Base-by-base conservation (phyloP, 2,113 vertebrate species). In the Elachura formosa region DNA sequence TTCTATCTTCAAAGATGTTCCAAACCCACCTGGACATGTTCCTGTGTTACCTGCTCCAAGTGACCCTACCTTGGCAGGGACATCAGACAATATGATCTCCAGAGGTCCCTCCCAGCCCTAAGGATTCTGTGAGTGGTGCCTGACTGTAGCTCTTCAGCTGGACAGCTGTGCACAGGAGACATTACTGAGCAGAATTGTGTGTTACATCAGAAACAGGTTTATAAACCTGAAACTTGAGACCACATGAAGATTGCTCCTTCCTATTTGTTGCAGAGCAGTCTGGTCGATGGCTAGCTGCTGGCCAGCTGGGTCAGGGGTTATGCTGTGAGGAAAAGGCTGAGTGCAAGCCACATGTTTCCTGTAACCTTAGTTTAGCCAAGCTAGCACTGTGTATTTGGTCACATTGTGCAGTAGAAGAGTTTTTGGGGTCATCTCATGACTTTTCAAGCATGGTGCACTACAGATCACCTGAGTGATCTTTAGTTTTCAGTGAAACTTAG, bases 251-350 rank as follows among this genome's bases (percentile, higher is more conserved):
- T 55, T 15, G 22, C 56, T 66, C 13, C 5, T 79, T 93, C 26
- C 40, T 81, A 6, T 18, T 40, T 68, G 31, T 22, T 34, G 12
- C 24, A 18, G 31, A 59, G 36, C 51, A 10, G 9, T 48, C 49
- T 80, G 38, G 24, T 59, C 17, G 22, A 28, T 16, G 6, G n/a
- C 21, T 33, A 62, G 36, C 28, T 90, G 63, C 43, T 72, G 54
- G 68, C 73, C 80, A 74, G 55, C 23, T 90, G 58, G 84, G 73
- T 87, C 67, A 94, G 77, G 93, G 71, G 78, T 93, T 88, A 18
- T 34, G 29, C 14, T 58, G 34, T 5, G 26, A 68, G 81, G 79
- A 83, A 64, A 61, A 64, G 46, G 34, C 63, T 58, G 68, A 36
- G 17, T 72, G 69, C n/a, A 22, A 90, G 54, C 48, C 69, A 72